Base-by-base conservation (phyloP, 2,888 invertebrate species). In the Euzetes globulus region DNA sequence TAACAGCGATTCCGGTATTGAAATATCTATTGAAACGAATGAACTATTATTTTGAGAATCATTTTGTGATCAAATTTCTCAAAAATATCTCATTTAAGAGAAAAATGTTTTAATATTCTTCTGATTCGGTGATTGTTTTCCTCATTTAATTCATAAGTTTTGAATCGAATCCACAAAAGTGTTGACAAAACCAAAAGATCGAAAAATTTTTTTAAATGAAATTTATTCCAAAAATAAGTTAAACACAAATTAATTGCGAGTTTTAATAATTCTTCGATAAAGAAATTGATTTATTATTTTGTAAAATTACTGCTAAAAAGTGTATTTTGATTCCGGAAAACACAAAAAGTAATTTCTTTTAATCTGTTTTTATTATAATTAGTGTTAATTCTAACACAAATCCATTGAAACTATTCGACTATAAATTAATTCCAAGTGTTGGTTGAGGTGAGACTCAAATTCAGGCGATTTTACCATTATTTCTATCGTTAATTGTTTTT, bases 301-400 rank as follows among this genome's bases (percentile, higher is more conserved):
- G 13, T 22, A 60, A 29, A 19, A 60, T 13, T 63, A 27, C 63
- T 37, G 22, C 41, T 33, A 37, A 68, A 45, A 27, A 29, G 33
- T 33, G 60, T 29, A 2, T 52, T 55, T 55, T 33, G 33, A 33
- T 63, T 6, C 29, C 0, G 13, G 3, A 37, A 45, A 68, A 68
- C 68, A 68, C 13, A 63, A 63, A 25, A 63, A 63, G 63, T 63
- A 63, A 68, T 68, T 68, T 45, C 68, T 68, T 68, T 68, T 68
- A 25, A 68, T 45, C 45, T 41, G n/a, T n/a, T 68, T 72, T 60
- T 72, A 58, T 52, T 52, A 52, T 52, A 52, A 13, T 72, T 72
- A 55, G 45, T 72, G 58, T 72, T 58, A 55, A n/a, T 58, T 55
- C n/a, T 55, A 60, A 72, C 58, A 72, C 27, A 55, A 72, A 72